Evolutionary conservation across 1,140 invertebrate species (phyloP), one percentile per base, ranked within the genome.

Genomic region (Pseudomyrmex cubaensis): DNA sequence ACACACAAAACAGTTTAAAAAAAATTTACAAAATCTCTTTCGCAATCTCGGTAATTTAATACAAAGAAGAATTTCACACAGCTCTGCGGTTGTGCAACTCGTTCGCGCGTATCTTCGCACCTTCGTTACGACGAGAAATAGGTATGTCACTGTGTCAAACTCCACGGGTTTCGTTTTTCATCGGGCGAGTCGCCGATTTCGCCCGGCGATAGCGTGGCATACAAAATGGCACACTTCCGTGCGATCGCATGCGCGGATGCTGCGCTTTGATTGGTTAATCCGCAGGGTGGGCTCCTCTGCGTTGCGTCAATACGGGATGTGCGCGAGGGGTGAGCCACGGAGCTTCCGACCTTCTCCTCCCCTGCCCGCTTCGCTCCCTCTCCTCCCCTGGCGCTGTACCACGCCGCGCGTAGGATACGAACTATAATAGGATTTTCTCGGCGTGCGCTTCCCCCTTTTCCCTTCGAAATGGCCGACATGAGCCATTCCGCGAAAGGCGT

Each of bases 171-270:
- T 82, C 57, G 84, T 70, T 64, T 77, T 78, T 57, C 54, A 46
- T 13, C 20, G 20, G 35, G 20, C 48, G 25, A 69, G 76, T 66
- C 73, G 62, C 52, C 85, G 72, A 82, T 83, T 70, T 25, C 46
- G 56, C n/a, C 20, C 15, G 15, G 54, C 22, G 76, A 87, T 88
- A 90, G 84, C 83, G 25, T 25, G 87, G 86, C 64, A 86, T 83
- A 91, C 87, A 90, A 90, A 90, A 92, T 92, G 90, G 92, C 89
- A 90, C 72, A 44, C 61, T 82, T 87, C 52, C 72, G 84, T 78
- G 82, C 77, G 90, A 92, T 91, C 93, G 93, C 93, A 94, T 94
- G 93, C 93, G 93, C 92, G 93, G 93, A 93, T 94, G 93, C 92
- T 94, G 93, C 78, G 89, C 82, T 91, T 92, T 85, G 90, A 93